Evolutionary conservation across 2,113 vertebrate genomes (phyloP), one percentile per base, ranked within the genome.

Genomic region (Takifugu flavidus): DNA sequence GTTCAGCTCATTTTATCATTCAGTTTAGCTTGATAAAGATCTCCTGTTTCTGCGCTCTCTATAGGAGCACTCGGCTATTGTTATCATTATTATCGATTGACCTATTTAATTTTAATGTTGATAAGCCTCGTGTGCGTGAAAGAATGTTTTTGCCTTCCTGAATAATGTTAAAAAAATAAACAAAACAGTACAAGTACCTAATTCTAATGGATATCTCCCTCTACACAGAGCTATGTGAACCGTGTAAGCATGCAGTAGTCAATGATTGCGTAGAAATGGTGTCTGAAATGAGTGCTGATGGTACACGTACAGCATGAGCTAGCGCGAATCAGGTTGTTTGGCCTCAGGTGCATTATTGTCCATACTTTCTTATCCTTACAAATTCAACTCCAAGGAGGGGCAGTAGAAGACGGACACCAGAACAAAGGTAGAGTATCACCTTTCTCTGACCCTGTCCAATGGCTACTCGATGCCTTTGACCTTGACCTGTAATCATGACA

Each of bases 401-500:
- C 93, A 89, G 90, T 92, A 88, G 92, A 93, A 90, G 94, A 97
- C 82, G 92, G 92, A 86, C 93, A 88, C 86, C 94, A 93, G 82
- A 92, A 93, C 67, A 88, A 94, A 98, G 96, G 95, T 98, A 98
- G 89, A 90, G 93, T 94, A 92, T 87, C 53, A 67, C 63, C 71
- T 87, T 88, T 84, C 63, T 74, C 70, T 86, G 82, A 70, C 77
- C 74, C 75, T 63, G 20, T 62, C 60, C 68, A 78, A 82, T 55
- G 66, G 70, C 49, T 60, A 65, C 72, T 68, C 70, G 63, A 75
- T 56, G 49, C 63, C 49, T 74, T 63, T 67, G 55, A 78, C 34
- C 58, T 62, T 64, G 56, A 74, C 58, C 59, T 59, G 55, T 49
- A 56, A 49, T 72, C 29, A 66, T 72, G 34, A 6, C 34, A 6